phyloP scores from a whole-genome alignment of 1,140 invertebrate species.

The Physella acuta region DNA sequence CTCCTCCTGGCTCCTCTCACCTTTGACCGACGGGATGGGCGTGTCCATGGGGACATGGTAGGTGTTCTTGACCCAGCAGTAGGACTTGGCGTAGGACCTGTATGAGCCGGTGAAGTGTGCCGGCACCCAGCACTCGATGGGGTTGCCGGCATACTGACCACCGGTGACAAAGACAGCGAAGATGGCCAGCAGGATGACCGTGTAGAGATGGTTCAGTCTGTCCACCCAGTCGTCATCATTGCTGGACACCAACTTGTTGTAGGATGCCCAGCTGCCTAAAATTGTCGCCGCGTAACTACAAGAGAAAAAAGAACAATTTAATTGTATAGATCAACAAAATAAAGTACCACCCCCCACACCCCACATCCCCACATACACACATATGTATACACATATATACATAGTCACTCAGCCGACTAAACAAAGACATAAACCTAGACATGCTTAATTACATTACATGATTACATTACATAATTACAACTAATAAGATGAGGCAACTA shows the following conservation, averaged over 20 bases:
- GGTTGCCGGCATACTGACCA: constrained; percentile 79
- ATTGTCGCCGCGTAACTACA: too few species aligned
- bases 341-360: too few species aligned
- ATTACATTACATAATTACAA: too few species aligned
- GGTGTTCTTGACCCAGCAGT: constrained; percentile 62
- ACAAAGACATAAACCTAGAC: too few species aligned
- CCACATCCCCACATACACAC: too few species aligned
- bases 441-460: too few species aligned
- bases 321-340: too few species aligned
- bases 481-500: too few species aligned
- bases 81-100: constrained; percentile 59
- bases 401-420: too few species aligned
- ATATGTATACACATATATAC: too few species aligned
- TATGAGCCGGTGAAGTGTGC: constrained; percentile 59
- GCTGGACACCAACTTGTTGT: constrained; percentile 47
- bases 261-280: constrained; percentile 49
- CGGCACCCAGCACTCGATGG: constrained; percentile 60
- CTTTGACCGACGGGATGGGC: constrained; percentile 45
- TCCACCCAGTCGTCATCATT: constrained; percentile 58
- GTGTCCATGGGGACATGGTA: constrained; percentile 60
- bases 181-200: constrained; percentile 47
- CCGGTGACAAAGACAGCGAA: constrained; percentile 51
- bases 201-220: constrained; percentile 50
- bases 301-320: too few species aligned
- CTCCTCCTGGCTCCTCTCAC: constrained; percentile 41